Evolutionary conservation across 2,113 vertebrate genomes (phyloP).

Genomic region (Pelobates fuscus): DNA sequence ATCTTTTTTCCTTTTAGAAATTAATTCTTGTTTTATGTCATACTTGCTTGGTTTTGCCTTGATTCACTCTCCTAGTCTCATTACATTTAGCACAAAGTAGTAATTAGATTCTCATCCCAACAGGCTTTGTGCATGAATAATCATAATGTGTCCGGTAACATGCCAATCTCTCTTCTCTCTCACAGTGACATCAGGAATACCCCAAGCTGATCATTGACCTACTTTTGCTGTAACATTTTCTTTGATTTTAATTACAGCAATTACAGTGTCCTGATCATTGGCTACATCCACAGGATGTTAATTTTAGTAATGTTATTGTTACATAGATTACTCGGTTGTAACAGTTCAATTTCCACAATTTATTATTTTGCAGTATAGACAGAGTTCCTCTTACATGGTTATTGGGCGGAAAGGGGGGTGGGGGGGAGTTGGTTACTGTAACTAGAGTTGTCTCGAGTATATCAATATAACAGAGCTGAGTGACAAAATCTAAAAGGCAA

Average conservation of each 20-base stretch:
- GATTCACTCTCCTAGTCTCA: conserved; percentile 29
- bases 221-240: conserved; percentile 64
- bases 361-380: neutral
- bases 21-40: conserved; percentile 18
- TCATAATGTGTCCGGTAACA: conserved; percentile 52
- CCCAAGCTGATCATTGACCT: conserved; percentile 61
- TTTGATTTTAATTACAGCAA: conserved; percentile 72
- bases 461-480: too few relatives aligned
- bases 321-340: conserved; percentile 60
- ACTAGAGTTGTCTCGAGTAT: too few relatives aligned
- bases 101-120: conserved; percentile 48
- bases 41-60: conserved; percentile 24
- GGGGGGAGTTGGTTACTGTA: too few relatives aligned
- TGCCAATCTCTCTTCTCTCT: conserved; percentile 44
- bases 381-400: neutral
- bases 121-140: conserved; percentile 44
- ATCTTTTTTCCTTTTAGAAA: neutral
- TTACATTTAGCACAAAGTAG: conserved; percentile 41
- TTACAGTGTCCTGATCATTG: conserved; percentile 61
- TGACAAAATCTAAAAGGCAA: too few relatives aligned
- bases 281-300: conserved; percentile 58
- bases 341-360: conserved; percentile 56
- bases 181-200: conserved; percentile 55
- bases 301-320: conserved; percentile 61
- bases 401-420: too few relatives aligned